Evolutionary conservation across 2,113 vertebrate genomes (phyloP), one percentile per base, ranked within the genome.

Genomic region (Periophthalmus modestus): DNA sequence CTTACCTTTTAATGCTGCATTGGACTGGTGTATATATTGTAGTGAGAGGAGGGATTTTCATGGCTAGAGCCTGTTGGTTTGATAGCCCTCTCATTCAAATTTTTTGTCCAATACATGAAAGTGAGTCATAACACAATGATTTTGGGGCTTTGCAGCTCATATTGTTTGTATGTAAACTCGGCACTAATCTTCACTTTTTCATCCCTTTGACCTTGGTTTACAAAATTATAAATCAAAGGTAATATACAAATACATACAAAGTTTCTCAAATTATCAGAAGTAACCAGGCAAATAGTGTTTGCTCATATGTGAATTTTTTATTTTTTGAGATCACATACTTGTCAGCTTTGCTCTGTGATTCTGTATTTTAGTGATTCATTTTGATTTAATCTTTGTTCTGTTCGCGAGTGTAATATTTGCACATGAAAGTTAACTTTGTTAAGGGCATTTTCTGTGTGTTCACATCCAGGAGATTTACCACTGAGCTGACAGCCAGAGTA

Each of bases 401-500:
- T 7, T 39, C 4, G 7, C 36, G 19, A 36, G 16, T 21, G 7
- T 62, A 62, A 5, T 0, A 34, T 63, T 63, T 16, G 34, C 73
- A 48, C 57, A 72, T 21, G 43, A 58, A 39, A 66, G 52, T 61
- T 28, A 0, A 39, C 47, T 69, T 50, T 21, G 70, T 34, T 52
- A 68, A 18, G 15, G 13, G 33, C 46, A 69, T 58, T 72, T 43
- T 13, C 46, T 57, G 24, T 52, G 43, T 47, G 47, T 43, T 66
- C 57, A 69, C 59, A 36, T 72, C 54, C 23, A 34, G 52, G 57
- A 54, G 66, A 79, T 69, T 23, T 50, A 71, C 78, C 16, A 34
- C 76, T 39, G 68, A 57, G 34, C 82, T 78, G 50, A 54, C 18
- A 0, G 24, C 46, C 61, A 71, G 74, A 85, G 82, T 79, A 82